Evolutionary conservation across 2,113 vertebrate genomes (phyloP), one percentile per base, ranked within the genome.

Genomic region (Diphyllodes magnificus): DNA sequence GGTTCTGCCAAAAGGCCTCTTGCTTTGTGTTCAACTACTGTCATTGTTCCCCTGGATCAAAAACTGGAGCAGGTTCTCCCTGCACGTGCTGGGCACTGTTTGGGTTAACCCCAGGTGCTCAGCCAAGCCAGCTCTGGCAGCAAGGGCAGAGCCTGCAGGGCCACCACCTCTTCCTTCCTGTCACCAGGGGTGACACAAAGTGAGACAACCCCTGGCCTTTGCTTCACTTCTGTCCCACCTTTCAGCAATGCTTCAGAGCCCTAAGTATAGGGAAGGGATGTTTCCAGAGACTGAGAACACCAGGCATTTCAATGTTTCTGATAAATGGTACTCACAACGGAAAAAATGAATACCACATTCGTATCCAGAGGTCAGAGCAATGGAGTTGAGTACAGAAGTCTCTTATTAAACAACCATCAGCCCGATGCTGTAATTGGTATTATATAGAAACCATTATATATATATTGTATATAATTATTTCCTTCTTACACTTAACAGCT

Each of bases 81-180:
- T 51, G 25, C 31, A 22, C 1, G 0, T 31, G 5, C 42, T 57
- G 31, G 69, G 20, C 13, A 33, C n/a, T 7, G 0, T 70, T 70
- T 4, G 8, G 22, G 13, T 63, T 73, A 66, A 78, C 12, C 30
- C 5, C 39, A 33, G 2, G 1, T 42, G 31, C 15, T 72, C 31
- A 47, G 66, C 30, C 2, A 2, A 64, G 25, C 18, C 71, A 68
- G 35, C 35, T 51, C 13, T 42, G 42, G 65, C 53, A 71, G 24
- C 31, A 65, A 39, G 54, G 30, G 27, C 18, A 54, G 35, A 75
- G 20, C 18, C 63, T 64, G 49, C 22, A 28, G 60, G 13, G 33
- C 24, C 70, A n/a, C 10, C 23, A 11, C 30, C 23, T 61, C 10
- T 5, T 63, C 73, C 37, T 45, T 65, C 11, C 0, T 65, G 4